phyloP scores from a whole-genome alignment of 30 jellyfish, hydroid and myxozoan species.

The Sanderia malayensis region DNA sequence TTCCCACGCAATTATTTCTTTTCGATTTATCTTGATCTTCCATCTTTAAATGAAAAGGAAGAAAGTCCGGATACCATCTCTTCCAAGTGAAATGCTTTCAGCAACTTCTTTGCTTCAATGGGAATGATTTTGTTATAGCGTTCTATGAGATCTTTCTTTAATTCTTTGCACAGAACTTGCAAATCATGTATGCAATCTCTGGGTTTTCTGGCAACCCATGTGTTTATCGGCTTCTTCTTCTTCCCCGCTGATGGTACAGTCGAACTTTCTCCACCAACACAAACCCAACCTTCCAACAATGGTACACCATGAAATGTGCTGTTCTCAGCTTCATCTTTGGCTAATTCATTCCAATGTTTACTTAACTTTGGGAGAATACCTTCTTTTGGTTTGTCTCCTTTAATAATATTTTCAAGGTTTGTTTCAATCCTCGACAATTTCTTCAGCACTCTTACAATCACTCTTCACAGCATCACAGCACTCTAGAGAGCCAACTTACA shows the following conservation, averaged over 20 bases:
- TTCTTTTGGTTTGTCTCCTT: neutral
- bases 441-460: too few relatives aligned
- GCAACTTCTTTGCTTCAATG: neutral
- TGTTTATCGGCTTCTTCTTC: neutral
- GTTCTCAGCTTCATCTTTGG: neutral
- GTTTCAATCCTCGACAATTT: too few relatives aligned
- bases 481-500: neutral
- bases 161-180: neutral
- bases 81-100: neutral
- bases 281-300: neutral
- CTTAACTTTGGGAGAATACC: neutral
- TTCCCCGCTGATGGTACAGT: neutral
- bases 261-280: too few relatives aligned
- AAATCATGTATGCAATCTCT: neutral
- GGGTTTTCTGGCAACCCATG: neutral
- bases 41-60: neutral
- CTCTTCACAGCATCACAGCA: neutral
- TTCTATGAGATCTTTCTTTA: neutral
- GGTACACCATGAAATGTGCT: neutral
- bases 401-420: neutral
- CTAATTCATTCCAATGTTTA: neutral
- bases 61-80: neutral
- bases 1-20: constrained; percentile 13
- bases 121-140: neutral
- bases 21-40: neutral